Evolutionary conservation across 1,140 invertebrate species (phyloP).

Genomic region (Drosophila hydei): DNA sequence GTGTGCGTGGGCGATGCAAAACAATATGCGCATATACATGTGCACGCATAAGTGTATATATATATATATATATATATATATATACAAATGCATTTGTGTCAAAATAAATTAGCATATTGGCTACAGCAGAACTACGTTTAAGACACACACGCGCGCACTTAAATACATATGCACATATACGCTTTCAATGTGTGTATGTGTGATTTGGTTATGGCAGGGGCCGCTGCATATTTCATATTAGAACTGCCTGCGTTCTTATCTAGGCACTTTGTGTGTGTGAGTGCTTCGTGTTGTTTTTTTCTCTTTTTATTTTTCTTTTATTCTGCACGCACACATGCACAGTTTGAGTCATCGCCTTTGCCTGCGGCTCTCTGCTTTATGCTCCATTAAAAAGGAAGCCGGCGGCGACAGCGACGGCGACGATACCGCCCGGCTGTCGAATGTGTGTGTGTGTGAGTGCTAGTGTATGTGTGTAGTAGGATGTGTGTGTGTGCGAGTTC

Average conservation of each 20-base stretch:
- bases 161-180: conserved; percentile 8
- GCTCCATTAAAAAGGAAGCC: conserved; percentile 32
- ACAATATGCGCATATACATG: conserved; percentile 23
- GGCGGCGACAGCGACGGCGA: conserved; percentile 1
- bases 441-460: conserved; percentile 12
- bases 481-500: conserved; percentile 23
- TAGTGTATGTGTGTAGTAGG: conserved; percentile 13
- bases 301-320: conserved; percentile 33
- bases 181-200: conserved; percentile 27
- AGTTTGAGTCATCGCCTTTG: conserved; percentile 46
- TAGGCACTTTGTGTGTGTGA: conserved; percentile 30
- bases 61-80: conserved; percentile 24
- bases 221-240: conserved; percentile 50
- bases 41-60: neutral
- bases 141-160: conserved; percentile 33
- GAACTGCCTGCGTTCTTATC: conserved; percentile 48
- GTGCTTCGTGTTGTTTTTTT: conserved; percentile 26
- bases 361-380: conserved; percentile 21
- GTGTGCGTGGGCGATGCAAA: conserved; percentile 28
- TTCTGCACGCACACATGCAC: conserved; percentile 43
- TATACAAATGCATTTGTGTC: conserved; percentile 52
- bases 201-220: conserved; percentile 18
- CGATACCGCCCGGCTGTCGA: conserved; percentile 19
- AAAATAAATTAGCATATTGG: conserved; percentile 63
- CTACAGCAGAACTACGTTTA: conserved; percentile 57